phyloP scores from a whole-genome alignment of 2,113 vertebrate genomes.

The Ailurus styani region DNA sequence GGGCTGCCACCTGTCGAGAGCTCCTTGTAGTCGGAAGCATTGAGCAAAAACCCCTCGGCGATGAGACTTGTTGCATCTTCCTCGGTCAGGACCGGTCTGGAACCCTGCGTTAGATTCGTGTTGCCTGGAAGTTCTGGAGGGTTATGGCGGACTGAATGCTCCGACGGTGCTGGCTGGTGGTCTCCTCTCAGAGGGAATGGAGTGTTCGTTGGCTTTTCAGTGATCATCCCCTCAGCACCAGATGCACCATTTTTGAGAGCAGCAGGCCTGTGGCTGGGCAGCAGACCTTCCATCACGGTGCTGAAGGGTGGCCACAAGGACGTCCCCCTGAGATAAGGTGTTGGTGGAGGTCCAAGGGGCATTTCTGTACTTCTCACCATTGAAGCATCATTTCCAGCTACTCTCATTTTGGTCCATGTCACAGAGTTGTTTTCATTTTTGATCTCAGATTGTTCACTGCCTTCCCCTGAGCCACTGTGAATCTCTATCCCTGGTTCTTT shows the following conservation, averaged over 20 bases:
- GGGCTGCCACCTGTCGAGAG: slow-evolving; percentile 58
- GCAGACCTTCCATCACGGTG: neutral
- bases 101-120: neutral
- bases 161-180: neutral
- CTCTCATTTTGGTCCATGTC: slow-evolving; percentile 47
- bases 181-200: neutral
- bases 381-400: neutral
- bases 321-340: neutral
- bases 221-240: neutral
- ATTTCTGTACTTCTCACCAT: neutral
- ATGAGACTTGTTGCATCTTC: slow-evolving; percentile 48
- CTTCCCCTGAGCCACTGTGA: slow-evolving; percentile 66
- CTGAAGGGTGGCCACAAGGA: neutral
- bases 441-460: neutral
- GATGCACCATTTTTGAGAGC: slow-evolving; percentile 23
- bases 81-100: neutral
- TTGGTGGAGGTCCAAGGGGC: neutral
- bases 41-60: slow-evolving; percentile 48
- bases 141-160: slow-evolving; percentile 35
- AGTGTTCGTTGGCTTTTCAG: neutral
- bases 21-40: slow-evolving; percentile 59
- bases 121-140: slow-evolving; percentile 24
- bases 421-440: slow-evolving; percentile 56
- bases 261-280: neutral
- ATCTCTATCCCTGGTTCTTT: slow-evolving; percentile 67